Evolutionary conservation across 2,888 invertebrate genomes (phyloP).

Genomic region (Rhingia campestris): DNA sequence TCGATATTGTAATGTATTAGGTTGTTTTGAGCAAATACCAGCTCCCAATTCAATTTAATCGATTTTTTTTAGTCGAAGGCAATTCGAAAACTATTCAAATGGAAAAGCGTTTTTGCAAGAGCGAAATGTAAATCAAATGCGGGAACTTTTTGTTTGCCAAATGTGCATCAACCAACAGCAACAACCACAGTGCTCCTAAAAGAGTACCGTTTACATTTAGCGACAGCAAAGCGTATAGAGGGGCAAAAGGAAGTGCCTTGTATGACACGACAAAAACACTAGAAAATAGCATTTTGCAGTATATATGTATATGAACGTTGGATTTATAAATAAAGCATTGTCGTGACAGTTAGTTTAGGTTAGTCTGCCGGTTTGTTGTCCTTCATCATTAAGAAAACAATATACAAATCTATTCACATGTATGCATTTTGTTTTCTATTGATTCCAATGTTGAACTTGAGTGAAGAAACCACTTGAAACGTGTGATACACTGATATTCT

Average conservation of each 20-base stretch:
- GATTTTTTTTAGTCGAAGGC: too few species aligned
- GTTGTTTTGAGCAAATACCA: too few species aligned
- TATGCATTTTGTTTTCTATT: neutral
- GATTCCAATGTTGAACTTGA: neutral
- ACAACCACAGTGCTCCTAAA: constrained; percentile 7
- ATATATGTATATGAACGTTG: neutral
- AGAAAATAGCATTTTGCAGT: constrained; percentile 1
- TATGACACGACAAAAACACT: constrained; percentile 23
- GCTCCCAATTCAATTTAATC: too few species aligned
- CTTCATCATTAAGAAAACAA: constrained; percentile 34
- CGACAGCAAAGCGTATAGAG: constrained; percentile 12
- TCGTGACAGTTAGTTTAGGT: constrained; percentile 54
- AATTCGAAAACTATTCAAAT: too few species aligned
- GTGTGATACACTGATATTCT: neutral
- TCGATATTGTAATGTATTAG: too few species aligned
- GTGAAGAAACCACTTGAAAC: neutral
- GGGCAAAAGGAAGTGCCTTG: constrained; percentile 17
- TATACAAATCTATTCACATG: neutral
- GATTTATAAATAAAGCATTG: constrained; percentile 59
- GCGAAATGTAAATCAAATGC: too few species aligned
- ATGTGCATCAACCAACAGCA: constrained; percentile 6
- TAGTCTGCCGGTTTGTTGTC: constrained; percentile 32
- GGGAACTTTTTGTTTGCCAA: too few species aligned
- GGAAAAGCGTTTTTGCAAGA: too few species aligned
- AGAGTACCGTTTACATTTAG: neutral